Base-by-base conservation (phyloP, 2,888 invertebrate species). In the Diplazon laetatorius region DNA sequence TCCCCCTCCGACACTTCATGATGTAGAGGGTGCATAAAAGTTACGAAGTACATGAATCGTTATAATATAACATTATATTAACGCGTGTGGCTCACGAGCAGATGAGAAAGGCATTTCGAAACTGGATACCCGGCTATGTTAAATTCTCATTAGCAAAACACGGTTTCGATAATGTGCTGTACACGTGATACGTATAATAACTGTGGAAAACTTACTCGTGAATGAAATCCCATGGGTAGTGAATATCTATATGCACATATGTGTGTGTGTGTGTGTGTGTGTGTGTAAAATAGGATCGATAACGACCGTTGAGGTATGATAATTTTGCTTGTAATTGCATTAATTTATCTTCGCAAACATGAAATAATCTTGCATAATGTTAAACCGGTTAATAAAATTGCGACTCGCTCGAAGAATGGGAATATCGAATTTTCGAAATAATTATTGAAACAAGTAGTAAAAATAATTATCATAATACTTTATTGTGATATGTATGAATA, bases 81-180 rank as follows among this genome's bases (percentile, higher is more conserved):
- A 6, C 30, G 6, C 30, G 30, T 30, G 6, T 44, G 12, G 1
- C n/a, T 62, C 1, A 62, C 16, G 30, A 6, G 6, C 9, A 14
- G 22, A 9, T 6, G 30, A 50, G 16, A 60, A 50, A 37, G 35
- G 6, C 66, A 8, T 1, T n/a, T 10, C 22, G 62, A 71, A 66
- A 73, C 37, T 60, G n/a, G 50, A 20, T 8, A 14, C 30, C 46
- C 42, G 60, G 30, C 10, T 22, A 12, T 9, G n/a, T 39, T 48
- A 16, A 76, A 76, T 65, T 39, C 57, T 39, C 48, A 50, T 65
- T 50, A 52, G 30, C 12, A 9, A 35, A 59, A 39, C 37, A n/a
- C 37, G 9, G 20, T 18, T 6, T 42, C 16, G 3, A 48, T 48
- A 22, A 39, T 42, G 14, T 52, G 10, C 12, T 0, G 12, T 8